Percentiles rank a stretch among this genome's conserved stretches.
Conservation (phyloP, 2,888 invertebrate genomes). For the Anthrax anthrax region DNA sequence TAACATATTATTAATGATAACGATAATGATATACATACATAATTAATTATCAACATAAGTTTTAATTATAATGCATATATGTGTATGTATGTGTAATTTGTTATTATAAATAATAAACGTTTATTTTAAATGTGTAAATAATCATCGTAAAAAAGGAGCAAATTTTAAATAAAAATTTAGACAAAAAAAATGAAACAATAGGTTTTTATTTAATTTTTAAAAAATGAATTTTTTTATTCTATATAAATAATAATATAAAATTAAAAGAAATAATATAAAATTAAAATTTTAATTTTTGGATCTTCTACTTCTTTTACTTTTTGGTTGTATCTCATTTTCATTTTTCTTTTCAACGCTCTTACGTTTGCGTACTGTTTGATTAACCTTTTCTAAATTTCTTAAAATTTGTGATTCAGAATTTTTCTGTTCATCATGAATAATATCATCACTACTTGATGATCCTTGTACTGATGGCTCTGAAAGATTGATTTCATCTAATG, state of each 20-base stretch:
- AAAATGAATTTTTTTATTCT: no score
- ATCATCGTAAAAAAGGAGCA: no score
- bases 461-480: not conserved
- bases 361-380: constrained; percentile 20
- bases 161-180: no score
- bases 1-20: not conserved
- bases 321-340: constrained; percentile 8
- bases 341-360: constrained; percentile 7
- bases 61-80: no score
- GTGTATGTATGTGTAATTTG: not conserved
- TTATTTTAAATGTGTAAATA: not conserved
- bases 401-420: constrained; percentile 18
- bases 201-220: no score
- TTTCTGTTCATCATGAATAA: constrained; percentile 5
- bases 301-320: not conserved
- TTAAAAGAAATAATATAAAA: no score
- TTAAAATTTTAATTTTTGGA: not conserved
- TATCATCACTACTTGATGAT: not conserved
- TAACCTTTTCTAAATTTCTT: constrained; percentile 22
- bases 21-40: not conserved
- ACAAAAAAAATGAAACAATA: no score
- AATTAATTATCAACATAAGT: no score
- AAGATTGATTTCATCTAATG: not conserved
- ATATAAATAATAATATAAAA: no score
- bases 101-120: not conserved